These are phyloP conservation scores for Caenorhabditis uteleia DNA, from an alignment of 2,888 invertebrate genomes.

Conservation along the genomic window DNA sequence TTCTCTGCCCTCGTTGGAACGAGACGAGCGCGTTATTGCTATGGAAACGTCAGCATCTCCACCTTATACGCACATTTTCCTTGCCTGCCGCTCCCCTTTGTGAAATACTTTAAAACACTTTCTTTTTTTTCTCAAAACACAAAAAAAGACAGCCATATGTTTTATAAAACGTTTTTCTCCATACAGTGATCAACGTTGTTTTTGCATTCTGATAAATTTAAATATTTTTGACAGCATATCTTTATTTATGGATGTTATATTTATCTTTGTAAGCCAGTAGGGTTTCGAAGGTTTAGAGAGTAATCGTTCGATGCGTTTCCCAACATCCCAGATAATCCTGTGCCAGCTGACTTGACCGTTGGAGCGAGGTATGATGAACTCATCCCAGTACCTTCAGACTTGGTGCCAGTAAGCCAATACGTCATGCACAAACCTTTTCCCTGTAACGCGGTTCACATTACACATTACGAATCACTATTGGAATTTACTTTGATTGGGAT, in stretches of 20 bases:
- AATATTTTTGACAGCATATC: not conserved
- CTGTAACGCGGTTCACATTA: too few relatives aligned
- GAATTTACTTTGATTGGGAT: slow-evolving; percentile 43
- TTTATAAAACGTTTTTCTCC: too few relatives aligned
- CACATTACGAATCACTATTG: too few relatives aligned
- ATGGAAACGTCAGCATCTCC: slow-evolving; percentile 12
- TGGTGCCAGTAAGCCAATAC: slow-evolving; percentile 61
- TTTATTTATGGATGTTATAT: not conserved
- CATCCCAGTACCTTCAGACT: slow-evolving; percentile 29
- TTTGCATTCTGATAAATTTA: too few relatives aligned
- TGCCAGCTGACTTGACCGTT: slow-evolving; percentile 21
- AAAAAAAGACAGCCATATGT: too few relatives aligned
- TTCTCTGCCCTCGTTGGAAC: not conserved
- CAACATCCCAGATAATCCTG: slow-evolving; percentile 36
- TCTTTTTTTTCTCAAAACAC: too few relatives aligned
- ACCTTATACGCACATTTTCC: not conserved
- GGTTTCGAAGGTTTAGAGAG: slow-evolving; percentile 29
- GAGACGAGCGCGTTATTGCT: slow-evolving; percentile 3
- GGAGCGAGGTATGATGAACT: slow-evolving; percentile 36
- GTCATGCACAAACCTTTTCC: slow-evolving; percentile 67
- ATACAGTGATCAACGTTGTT: too few relatives aligned
- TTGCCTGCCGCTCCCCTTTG: too few relatives aligned
- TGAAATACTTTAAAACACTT: too few relatives aligned
- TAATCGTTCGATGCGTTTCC: slow-evolving; percentile 24
- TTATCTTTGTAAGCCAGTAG: slow-evolving; percentile 34